phyloP scores from a whole-genome alignment of 1,140 invertebrate species.

The Camponotus vicinus region DNA sequence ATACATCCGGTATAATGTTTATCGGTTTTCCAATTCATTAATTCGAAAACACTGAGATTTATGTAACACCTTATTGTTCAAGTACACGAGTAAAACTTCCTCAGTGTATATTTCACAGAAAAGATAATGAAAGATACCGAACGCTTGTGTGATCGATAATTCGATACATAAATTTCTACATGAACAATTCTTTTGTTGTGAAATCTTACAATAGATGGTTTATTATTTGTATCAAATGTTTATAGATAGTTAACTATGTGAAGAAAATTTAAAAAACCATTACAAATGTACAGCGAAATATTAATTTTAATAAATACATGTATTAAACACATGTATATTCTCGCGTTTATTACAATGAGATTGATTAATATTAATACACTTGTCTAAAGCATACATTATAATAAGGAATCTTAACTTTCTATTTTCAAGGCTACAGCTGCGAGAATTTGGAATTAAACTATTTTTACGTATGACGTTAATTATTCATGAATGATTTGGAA shows the following conservation, averaged over 20 bases:
- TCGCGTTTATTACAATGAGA: background rate
- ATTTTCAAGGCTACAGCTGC: background rate
- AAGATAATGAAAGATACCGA: background rate
- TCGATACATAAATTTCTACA: background rate
- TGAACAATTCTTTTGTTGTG: background rate
- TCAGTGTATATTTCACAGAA: slow-evolving; percentile 7
- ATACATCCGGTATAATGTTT: slow-evolving; percentile 27
- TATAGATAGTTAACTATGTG: background rate
- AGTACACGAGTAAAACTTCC: slow-evolving; percentile 25
- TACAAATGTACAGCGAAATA: background rate
- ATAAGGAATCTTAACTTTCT: background rate
- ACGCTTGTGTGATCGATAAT: slow-evolving; percentile 13
- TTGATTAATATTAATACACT: background rate
- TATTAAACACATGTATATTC: background rate
- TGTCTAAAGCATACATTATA: background rate
- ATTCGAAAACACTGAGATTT: slow-evolving; percentile 28
- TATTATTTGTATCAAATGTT: background rate
- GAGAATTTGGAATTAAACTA: background rate
- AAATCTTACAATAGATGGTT: background rate
- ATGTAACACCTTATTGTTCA: slow-evolving; percentile 47
- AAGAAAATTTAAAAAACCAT: background rate
- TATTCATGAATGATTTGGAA: background rate
- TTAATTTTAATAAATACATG: background rate
- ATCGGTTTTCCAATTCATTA: background rate
- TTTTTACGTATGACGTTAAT: background rate